Evolutionary conservation across 2,888 invertebrate genomes (phyloP).

Genomic region (Lochmaea capreae): DNA sequence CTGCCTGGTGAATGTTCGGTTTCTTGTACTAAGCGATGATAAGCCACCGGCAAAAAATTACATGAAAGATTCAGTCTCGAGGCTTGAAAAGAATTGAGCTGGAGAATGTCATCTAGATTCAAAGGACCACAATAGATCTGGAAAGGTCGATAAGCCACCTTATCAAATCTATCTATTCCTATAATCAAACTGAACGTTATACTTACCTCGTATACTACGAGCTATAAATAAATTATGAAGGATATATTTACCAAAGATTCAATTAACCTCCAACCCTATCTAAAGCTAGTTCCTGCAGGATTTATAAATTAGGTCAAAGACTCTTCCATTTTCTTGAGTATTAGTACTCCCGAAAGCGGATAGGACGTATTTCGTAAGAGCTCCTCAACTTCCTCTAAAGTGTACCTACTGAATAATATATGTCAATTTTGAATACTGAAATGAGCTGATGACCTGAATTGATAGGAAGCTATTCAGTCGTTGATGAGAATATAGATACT

Average conservation of each 20-base stretch:
- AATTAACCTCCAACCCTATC: conserved; percentile 16
- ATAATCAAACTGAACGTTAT: too few species aligned
- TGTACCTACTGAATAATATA: conserved; percentile 33
- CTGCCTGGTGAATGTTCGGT: too few species aligned
- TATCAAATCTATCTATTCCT: not conserved
- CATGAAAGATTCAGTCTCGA: too few species aligned
- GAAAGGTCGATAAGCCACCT: too few species aligned
- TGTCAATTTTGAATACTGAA: conserved; percentile 35
- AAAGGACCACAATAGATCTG: too few species aligned
- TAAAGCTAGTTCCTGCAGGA: conserved; percentile 10
- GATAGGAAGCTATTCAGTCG: conserved; percentile 32
- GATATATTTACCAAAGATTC: conserved; percentile 27
- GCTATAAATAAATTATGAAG: conserved; percentile 6
- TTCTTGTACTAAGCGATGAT: too few species aligned
- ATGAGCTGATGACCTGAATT: conserved; percentile 35
- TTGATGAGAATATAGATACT: conserved; percentile 34
- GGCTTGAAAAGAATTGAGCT: too few species aligned
- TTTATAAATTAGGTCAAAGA: conserved; percentile 31
- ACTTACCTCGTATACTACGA: not conserved
- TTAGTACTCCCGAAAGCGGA: conserved; percentile 27
- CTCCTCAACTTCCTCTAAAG: conserved; percentile 21
- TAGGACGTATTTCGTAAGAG: conserved; percentile 29
- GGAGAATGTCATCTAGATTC: too few species aligned
- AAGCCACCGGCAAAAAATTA: too few species aligned
- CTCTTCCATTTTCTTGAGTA: conserved; percentile 32